Base-by-base conservation (phyloP, 1,140 invertebrate genomes). In the Drosophila busckii region DNA sequence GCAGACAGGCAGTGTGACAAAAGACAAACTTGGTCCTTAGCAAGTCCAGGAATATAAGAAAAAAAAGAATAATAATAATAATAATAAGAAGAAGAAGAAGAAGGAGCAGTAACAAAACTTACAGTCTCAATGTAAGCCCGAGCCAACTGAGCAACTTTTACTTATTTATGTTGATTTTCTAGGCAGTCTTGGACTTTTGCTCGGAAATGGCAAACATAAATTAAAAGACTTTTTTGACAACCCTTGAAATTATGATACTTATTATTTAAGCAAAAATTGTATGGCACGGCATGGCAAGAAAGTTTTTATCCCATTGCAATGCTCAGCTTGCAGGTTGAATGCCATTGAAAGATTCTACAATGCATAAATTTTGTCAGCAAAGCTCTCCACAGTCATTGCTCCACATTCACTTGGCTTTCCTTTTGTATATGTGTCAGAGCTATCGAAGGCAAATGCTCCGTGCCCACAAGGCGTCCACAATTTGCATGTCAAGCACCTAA, bases 171-270 rank as follows among this genome's bases (percentile, higher is more conserved):
- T 80, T 80, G 73, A 80, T 80, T 82, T 82, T 73, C 59, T 67
- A 82, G 75, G 56, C 71, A 70, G 53, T 16, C 13, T 52, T 37
- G 46, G 32, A 42, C 68, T 66, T 54, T 73, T 16, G 32, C 49
- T 82, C 70, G 75, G 75, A 80, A 82, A 82, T 75, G 75, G 75
- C 64, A 65, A 61, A 80, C 75, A 80, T 80, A 80, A 80, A 80
- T 80, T 80, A 80, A 82, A 80, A 75, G 69, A 82, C 64, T 80
- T 80, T 80, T 75, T 75, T 80, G 75, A 80, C 75, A 80, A 75
- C 75, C 75, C 65, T 80, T 70, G 76, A 80, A 80, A 80, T 80
- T 80, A 80, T 80, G 76, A 80, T 80, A 80, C 75, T 82, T 80
- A 80, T 80, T 80, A 80, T 80, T 80, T 70, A 71, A 82, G 75